Conservation (phyloP, 2,888 invertebrate genomes). For the Abrostola tripartita region DNA sequence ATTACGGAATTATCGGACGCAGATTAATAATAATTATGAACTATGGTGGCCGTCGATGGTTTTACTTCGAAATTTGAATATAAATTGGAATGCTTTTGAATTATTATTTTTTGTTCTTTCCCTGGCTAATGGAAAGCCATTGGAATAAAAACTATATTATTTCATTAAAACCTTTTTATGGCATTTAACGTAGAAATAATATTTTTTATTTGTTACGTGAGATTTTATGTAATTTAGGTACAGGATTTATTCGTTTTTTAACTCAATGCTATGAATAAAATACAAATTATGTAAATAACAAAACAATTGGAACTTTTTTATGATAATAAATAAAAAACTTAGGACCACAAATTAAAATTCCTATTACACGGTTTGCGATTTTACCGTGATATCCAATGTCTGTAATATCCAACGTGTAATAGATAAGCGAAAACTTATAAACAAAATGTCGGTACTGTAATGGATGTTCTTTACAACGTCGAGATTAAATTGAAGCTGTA, state of each 20-base stretch:
- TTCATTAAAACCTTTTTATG: not conserved
- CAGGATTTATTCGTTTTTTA: too few species aligned
- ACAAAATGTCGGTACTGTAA: constrained; percentile 20
- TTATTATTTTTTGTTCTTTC: not conserved
- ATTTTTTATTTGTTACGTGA: too few species aligned
- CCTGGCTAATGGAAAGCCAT: not conserved
- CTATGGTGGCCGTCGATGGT: constrained; percentile 4
- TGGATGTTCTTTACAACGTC: constrained; percentile 15
- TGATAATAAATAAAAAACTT: not conserved
- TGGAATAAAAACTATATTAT: not conserved
- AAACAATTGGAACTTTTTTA: too few species aligned
- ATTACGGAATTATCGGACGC: constrained; percentile 57
- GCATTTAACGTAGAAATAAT: too few species aligned
- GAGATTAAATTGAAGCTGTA: constrained; percentile 48
- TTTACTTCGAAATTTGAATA: constrained; percentile 13
- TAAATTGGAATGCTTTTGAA: constrained; percentile 3
- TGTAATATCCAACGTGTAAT: constrained; percentile 15
- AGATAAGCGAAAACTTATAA: constrained; percentile 32
- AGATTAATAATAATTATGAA: constrained; percentile 52
- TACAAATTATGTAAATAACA: too few species aligned
- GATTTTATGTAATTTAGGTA: too few species aligned
- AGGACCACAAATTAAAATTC: not conserved
- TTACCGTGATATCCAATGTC: constrained; percentile 5
- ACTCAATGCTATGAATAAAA: too few species aligned
- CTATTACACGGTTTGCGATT: not conserved